Evolutionary conservation across 2,113 vertebrate genomes (phyloP), one percentile per base, ranked within the genome.

Genomic region (Myotis yumanensis): DNA sequence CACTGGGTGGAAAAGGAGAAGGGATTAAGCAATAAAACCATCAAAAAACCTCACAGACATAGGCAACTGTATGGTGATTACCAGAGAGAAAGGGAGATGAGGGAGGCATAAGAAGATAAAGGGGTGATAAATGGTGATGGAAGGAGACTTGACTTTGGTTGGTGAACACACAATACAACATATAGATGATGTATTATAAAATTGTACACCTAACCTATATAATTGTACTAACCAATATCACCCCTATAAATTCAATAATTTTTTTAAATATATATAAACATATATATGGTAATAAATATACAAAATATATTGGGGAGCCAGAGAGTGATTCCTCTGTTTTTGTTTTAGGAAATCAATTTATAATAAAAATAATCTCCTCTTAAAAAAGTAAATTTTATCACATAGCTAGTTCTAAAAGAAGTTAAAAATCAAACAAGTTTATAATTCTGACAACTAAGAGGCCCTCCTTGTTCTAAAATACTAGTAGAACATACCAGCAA

Each of bases 391-490:
- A 89, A 73, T 37, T 46, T 30, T 52, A 83, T 46, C 54, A 76
- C 25, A 59, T 35, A 72, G 32, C 51, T 92, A 22, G 17, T n/a
- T 11, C 18, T 87, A 85, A 86, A 82, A 79, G 69, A 64, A 64
- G 40, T 57, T 83, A 90, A 83, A 95, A 93, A 87, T 2, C 10
- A 92, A 91, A n/a, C 4, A 81, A 79, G 40, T 87, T 62, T 71
- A n/a, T 85, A 69, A 83, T 90, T 92, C 89, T 86, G 71, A 85
- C 48, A 89, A 66, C 30, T 23, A 83, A 90, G 32, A 85, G 43
- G 6, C 28, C 28, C 11, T 92, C 48, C 25, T 81, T 85, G 23
- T 59, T 91, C 69, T 90, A 48, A 88, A 80, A 75, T 59, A 75
- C n/a, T 73, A 51, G 20, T 46, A 75, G 30, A 84, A 72, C 20